A percentile compares a stretch with the other conserved stretches of the same genome.
phyloP scores from a whole-genome alignment of 2,113 vertebrate species.

The Chrysochloris asiatica region DNA sequence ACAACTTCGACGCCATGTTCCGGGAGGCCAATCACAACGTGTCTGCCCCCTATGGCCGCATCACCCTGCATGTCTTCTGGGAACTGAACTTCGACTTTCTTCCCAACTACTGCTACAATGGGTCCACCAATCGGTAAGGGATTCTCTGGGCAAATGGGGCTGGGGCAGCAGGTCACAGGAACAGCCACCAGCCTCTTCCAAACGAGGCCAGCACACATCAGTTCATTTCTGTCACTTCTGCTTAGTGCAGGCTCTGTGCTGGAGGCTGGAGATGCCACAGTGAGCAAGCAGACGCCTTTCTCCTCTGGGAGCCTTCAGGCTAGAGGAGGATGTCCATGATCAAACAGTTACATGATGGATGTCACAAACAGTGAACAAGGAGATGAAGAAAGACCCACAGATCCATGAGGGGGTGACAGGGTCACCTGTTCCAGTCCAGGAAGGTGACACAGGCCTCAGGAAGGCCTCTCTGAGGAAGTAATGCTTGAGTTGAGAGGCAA shows the following conservation, averaged over 20 bases:
- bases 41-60: slow-evolving; percentile 97
- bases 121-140: slow-evolving; percentile 96
- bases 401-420: background rate
- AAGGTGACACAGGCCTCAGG: background rate
- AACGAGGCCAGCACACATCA: background rate
- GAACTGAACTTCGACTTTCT: slow-evolving; percentile 99
- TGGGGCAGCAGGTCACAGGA: accelerated
- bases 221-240: background rate
- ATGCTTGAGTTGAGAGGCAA: background rate
- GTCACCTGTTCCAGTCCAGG: background rate
- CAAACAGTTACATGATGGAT: accelerated
- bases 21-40: slow-evolving; percentile 99
- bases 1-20: slow-evolving; percentile 99
- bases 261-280: background rate
- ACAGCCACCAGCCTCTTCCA: background rate
- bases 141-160: background rate
- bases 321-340: background rate
- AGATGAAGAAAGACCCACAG: background rate
- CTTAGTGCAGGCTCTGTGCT: background rate
- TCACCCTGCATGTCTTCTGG: slow-evolving; percentile 99
- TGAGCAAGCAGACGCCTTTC: background rate
- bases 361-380: background rate
- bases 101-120: slow-evolving; percentile 99
- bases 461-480: background rate
- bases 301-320: background rate